These are phyloP conservation scores for Tauraco hartlaubi DNA, from an alignment of 2,797 vertebrate genomes.

Conservation along the genomic window DNA sequence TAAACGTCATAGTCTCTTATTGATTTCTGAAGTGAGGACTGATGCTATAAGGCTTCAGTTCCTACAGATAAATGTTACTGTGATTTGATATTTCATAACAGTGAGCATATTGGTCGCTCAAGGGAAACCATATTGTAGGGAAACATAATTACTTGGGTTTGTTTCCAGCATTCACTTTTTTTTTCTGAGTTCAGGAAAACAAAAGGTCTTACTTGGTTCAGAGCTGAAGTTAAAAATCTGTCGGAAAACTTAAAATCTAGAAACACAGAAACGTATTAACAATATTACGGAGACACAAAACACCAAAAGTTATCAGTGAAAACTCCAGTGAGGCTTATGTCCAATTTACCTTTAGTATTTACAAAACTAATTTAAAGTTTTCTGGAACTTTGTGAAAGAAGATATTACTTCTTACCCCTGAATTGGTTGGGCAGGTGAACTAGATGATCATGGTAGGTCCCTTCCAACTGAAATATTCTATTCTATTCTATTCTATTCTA, in stretches of 20 bases:
- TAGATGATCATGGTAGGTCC: too few relatives aligned
- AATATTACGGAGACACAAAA: background rate
- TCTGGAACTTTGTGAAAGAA: background rate
- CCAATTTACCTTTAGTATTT: background rate
- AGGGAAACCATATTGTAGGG: background rate
- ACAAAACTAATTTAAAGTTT: background rate
- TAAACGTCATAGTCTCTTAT: background rate
- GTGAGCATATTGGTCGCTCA: background rate
- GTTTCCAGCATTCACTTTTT: background rate
- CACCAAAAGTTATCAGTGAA: background rate
- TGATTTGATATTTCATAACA: constrained; percentile 43
- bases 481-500: too few relatives aligned
- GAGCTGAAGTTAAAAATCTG: background rate
- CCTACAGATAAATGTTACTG: constrained; percentile 42
- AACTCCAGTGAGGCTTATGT: background rate
- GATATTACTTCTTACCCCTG: background rate
- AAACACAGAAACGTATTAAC: background rate
- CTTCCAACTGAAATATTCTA: too few relatives aligned
- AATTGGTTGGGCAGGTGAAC: too few relatives aligned
- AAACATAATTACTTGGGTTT: constrained; percentile 8
- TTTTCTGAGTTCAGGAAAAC: background rate
- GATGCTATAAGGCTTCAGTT: background rate
- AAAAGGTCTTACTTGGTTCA: background rate
- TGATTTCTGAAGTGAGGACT: background rate
- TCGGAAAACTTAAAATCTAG: background rate